These are phyloP conservation scores for Tribolium castaneum DNA, from an alignment of 1,140 invertebrate genomes.

Conservation along the genomic window DNA sequence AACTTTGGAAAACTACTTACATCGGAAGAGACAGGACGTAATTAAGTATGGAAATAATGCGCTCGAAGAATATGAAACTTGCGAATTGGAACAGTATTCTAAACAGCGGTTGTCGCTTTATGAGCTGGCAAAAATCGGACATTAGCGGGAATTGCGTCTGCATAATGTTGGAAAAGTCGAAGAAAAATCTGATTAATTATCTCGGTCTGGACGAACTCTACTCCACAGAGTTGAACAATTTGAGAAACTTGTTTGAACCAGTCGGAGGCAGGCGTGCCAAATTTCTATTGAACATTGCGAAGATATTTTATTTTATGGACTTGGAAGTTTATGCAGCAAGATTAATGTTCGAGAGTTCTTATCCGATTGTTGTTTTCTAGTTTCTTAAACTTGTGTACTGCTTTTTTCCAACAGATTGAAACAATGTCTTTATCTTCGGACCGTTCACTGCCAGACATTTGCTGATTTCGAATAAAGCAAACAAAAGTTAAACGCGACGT, in stretches of 20 bases:
- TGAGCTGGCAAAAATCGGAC: slow-evolving; percentile 1
- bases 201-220: neutral
- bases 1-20: slow-evolving; percentile 33
- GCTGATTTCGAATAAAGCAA: neutral
- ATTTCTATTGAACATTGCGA: neutral
- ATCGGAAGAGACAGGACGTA: slow-evolving; percentile 14
- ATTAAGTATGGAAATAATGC: slow-evolving; percentile 33
- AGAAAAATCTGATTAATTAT: slow-evolving; percentile 21
- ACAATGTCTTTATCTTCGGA: neutral
- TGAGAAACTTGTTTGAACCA: slow-evolving; percentile 7
- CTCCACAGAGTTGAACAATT: neutral
- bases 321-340: neutral
- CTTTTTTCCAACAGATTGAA: neutral
- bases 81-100: slow-evolving; percentile 4
- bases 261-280: neutral
- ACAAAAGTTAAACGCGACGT: neutral
- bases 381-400: neutral
- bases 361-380: neutral
- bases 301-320: slow-evolving; percentile 12
- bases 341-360: neutral
- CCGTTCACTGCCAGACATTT: neutral
- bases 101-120: slow-evolving; percentile 21
- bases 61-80: slow-evolving; percentile 16
- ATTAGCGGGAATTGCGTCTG: neutral
- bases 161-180: neutral